These are phyloP conservation scores for Montipora efflorescens DNA, from an alignment of 64 coral and sea anemone species.

Conservation along the genomic window DNA sequence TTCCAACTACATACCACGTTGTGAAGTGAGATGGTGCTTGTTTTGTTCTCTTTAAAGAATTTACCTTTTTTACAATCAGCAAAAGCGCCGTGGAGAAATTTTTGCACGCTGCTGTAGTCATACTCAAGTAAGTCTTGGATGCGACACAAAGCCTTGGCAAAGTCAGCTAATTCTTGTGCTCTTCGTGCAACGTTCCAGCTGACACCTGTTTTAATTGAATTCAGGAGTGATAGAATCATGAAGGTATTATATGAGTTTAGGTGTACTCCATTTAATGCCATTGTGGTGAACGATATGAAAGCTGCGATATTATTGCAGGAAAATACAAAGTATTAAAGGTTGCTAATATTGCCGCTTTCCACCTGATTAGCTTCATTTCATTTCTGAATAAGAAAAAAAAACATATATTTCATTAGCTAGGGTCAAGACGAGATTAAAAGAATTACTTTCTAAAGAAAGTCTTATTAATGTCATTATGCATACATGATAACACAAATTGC, in stretches of 20 bases:
- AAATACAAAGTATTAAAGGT: slow-evolving; percentile 64
- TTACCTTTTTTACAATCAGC: neutral
- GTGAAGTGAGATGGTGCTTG: neutral
- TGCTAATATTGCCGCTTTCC: slow-evolving; percentile 64
- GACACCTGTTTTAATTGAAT: slow-evolving; percentile 52
- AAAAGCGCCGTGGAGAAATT: neutral
- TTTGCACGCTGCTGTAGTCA: neutral
- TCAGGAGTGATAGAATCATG: neutral
- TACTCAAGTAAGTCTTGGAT: slow-evolving; percentile 41
- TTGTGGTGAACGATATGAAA: slow-evolving; percentile 60
- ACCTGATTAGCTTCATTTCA: slow-evolving; percentile 61
- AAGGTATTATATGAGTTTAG: slow-evolving; percentile 62
- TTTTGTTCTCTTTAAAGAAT: neutral
- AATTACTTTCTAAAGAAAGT: too few relatives aligned
- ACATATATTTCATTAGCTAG: too few relatives aligned
- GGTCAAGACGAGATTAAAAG: too few relatives aligned
- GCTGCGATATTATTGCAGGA: slow-evolving; percentile 64
- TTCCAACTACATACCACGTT: neutral
- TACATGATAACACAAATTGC: too few relatives aligned
- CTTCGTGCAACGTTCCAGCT: slow-evolving; percentile 18
- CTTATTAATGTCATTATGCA: too few relatives aligned
- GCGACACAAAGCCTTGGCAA: slow-evolving; percentile 9
- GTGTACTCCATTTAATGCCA: slow-evolving; percentile 48
- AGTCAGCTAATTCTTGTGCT: slow-evolving; percentile 23
- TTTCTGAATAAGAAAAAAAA: slow-evolving; percentile 28